A percentile compares a stretch with the other conserved stretches of the same genome.
phyloP scores from a whole-genome alignment of 1,140 invertebrate genomes.

The Zaprionus inermis region DNA sequence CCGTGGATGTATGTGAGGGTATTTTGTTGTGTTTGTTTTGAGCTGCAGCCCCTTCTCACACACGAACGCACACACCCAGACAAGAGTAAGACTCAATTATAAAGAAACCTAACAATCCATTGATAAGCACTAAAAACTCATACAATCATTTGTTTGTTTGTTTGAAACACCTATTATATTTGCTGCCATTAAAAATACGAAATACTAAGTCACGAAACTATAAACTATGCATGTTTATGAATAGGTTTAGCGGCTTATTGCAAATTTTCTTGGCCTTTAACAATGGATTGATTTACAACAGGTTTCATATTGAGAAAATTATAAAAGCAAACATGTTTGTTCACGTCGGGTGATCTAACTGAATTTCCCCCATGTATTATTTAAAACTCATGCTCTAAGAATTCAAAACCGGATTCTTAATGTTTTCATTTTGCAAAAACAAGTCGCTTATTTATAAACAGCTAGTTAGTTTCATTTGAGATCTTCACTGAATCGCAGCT shows the following conservation, averaged over 20 bases:
- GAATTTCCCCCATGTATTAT: background rate
- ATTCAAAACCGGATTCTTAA: constrained; percentile 50
- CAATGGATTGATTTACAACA: background rate
- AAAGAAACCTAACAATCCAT: constrained; percentile 30
- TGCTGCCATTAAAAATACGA: background rate
- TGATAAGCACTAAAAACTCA: background rate
- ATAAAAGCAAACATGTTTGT: no score
- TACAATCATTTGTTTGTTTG: background rate
- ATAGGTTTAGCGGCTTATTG: background rate
- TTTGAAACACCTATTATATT: no score
- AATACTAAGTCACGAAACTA: background rate
- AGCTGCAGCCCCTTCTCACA: constrained; percentile 46
- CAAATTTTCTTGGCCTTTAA: background rate
- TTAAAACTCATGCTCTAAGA: background rate
- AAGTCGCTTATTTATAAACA: background rate
- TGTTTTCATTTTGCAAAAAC: background rate
- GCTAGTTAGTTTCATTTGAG: constrained; percentile 5
- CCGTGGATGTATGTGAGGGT: constrained; percentile 61
- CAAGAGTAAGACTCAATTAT: constrained; percentile 3
- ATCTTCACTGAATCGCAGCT: background rate
- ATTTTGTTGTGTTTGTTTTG: constrained; percentile 73
- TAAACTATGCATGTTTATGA: background rate
- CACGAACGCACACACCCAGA: constrained; percentile 11
- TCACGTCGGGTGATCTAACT: no score
- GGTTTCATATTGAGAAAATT: background rate